Evolutionary conservation across 2,888 invertebrate genomes (phyloP), one percentile per base, ranked within the genome.

Genomic region (Ennomos quercinarius): DNA sequence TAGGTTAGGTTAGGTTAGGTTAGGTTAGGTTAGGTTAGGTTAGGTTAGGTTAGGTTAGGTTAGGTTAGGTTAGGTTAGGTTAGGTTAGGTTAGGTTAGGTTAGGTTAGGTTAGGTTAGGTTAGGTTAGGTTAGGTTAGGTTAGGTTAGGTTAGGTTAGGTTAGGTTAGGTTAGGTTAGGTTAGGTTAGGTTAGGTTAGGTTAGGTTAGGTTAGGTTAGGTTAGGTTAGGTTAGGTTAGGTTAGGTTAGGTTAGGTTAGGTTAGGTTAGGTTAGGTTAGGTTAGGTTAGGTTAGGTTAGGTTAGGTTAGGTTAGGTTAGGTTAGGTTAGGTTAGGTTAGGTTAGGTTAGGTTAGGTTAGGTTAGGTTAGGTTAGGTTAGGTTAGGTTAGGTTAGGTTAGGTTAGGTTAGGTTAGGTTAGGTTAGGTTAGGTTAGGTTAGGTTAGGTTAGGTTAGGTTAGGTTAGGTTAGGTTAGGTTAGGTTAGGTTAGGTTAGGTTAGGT

Each of bases 291-390:
- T 41, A 12, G 41, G 41, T n/a, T 41, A 12, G 9, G 39, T 9
- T 9, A 39, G 39, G 39, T 39, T 39, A 39, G 39, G 41, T 41
- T 41, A 41, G 41, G 41, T 41, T 41, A 41, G 41, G 41, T 41
- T 41, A 41, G 41, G 41, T 52, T 57, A 57, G 57, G 57, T 61
- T 63, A 54, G 60, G 60, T n/a, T n/a, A 54, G 57, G 60, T 58
- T 59, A 57, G 63, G 63, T 63, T 63, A 63, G 63, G 63, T 63
- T 63, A 61, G 61, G 63, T 63, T 63, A 63, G 63, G 63, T 63
- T 63, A 63, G 60, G 63, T 63, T 58, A 63, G 63, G 63, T 63
- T 63, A 63, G 62, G 62, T 62, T 62, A 62, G 62, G 62, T 62
- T 62, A 62, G 57, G 62, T 62, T 62, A 61, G 61, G 57, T 62